phyloP scores from a whole-genome alignment of 1,140 invertebrate genomes.

The Drosophila sechellia region DNA sequence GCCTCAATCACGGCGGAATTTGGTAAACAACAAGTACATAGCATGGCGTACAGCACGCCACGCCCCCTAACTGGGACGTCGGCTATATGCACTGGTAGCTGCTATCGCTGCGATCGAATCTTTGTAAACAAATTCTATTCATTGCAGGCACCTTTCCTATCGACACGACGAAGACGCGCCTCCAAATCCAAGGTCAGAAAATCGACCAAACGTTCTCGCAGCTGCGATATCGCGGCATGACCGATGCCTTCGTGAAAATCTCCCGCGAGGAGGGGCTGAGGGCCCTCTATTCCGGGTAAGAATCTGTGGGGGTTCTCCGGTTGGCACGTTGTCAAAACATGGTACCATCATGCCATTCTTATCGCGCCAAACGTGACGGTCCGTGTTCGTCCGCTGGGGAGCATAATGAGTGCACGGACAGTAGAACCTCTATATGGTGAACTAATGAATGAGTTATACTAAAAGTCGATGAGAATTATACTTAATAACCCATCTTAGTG shows the following conservation, averaged over 20 bases:
- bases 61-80: slow-evolving; percentile 4
- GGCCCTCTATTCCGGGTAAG: slow-evolving; percentile 93
- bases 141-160: slow-evolving; percentile 97
- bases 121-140: slow-evolving; percentile 61
- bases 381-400: slow-evolving; percentile 38
- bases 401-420: slow-evolving; percentile 8
- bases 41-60: neutral
- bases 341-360: slow-evolving; percentile 37
- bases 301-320: slow-evolving; percentile 2
- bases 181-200: slow-evolving; percentile 97
- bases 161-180: slow-evolving; percentile 97
- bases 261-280: slow-evolving; percentile 92
- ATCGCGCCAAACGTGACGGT: slow-evolving; percentile 52
- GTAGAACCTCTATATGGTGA: neutral
- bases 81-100: neutral
- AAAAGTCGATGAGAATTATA: no score
- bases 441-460: neutral
- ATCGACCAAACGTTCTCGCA: slow-evolving; percentile 90
- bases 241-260: slow-evolving; percentile 94
- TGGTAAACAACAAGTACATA: slow-evolving; percentile 86
- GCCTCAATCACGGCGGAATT: slow-evolving; percentile 97
- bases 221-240: slow-evolving; percentile 95
- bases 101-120: slow-evolving; percentile 24
- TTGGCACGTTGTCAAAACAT: slow-evolving; percentile 41
- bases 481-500: no score